Evolutionary conservation across 2,113 vertebrate genomes (phyloP), one percentile per base, ranked within the genome.

Genomic region (Psittacara wagleri): DNA sequence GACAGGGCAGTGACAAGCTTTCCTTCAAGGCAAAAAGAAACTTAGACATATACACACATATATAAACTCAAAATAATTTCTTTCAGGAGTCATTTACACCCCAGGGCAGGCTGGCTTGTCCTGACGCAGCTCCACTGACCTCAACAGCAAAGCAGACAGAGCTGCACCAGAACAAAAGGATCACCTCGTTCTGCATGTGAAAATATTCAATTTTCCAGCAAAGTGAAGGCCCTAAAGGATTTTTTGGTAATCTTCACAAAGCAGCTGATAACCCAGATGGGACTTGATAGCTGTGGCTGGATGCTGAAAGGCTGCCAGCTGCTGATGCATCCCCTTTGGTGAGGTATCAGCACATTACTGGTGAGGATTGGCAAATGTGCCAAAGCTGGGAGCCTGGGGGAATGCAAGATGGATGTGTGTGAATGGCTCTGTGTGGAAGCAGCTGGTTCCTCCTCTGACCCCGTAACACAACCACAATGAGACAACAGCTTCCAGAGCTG

Each of bases 231-330:
- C 64, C 20, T 49, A 11, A 18, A 72, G 68, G 80, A 29, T 46
- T 93, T 90, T 88, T 52, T 75, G 18, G 19, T 94, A 41, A 66
- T 77, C 23, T 84, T 44, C 66, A 57, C 37, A 48, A 62, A 91
- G 62, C 77, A 92, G 88, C 82, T 92, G 82, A 88, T 77, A 73
- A 72, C 63, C 88, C 95, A 94, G 90, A 92, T 92, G 78, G 94
- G 88, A 83, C 81, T 69, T 77, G 23, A 10, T 79, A 69, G 63
- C 70, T 80, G 75, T 79, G 75, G 88, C 55, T 94, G 90, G 87
- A 48, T 87, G 74, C 81, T 86, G 84, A 89, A 77, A 64, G 66
- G 70, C 84, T 93, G 81, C 84, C 88, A 93, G 92, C 70, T 90
- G 78, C 74, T 92, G 78, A 55, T 82, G 66, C 19, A 17, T 72